phyloP scores from a whole-genome alignment of 2,888 invertebrate species.

The Chouioia cunea region DNA sequence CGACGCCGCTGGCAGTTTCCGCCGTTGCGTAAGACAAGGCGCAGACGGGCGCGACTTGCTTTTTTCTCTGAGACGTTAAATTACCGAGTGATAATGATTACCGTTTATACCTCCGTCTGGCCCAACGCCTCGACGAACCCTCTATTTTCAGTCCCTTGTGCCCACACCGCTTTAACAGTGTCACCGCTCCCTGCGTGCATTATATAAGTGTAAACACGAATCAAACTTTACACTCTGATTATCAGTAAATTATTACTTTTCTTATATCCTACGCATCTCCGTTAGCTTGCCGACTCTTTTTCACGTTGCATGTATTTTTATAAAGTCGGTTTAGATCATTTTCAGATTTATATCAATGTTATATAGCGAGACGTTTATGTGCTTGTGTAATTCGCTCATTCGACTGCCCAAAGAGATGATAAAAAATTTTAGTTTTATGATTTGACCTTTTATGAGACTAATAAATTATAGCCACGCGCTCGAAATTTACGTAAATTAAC shows the following conservation, averaged over 20 bases:
- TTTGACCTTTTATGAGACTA: slow-evolving; percentile 11
- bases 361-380: slow-evolving; percentile 1
- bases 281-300: no score
- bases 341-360: slow-evolving; percentile 20
- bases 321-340: no score
- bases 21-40: slow-evolving; percentile 25
- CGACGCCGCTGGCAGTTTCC: slow-evolving; percentile 21
- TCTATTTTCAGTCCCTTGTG: no score
- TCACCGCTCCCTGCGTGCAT: no score
- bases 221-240: no score
- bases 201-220: no score
- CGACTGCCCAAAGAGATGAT: not conserved
- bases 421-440: slow-evolving; percentile 11
- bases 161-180: no score
- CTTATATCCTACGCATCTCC: no score
- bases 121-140: not conserved
- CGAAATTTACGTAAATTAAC: slow-evolving; percentile 13
- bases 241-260: no score
- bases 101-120: not conserved
- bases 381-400: slow-evolving; percentile 24
- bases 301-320: no score
- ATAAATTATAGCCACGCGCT: slow-evolving; percentile 23
- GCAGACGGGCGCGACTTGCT: slow-evolving; percentile 11
- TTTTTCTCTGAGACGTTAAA: slow-evolving; percentile 12
- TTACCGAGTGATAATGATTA: slow-evolving; percentile 25